Evolutionary conservation across 2,888 invertebrate genomes (phyloP).

Genomic region (Oegoconia quadripuncta): DNA sequence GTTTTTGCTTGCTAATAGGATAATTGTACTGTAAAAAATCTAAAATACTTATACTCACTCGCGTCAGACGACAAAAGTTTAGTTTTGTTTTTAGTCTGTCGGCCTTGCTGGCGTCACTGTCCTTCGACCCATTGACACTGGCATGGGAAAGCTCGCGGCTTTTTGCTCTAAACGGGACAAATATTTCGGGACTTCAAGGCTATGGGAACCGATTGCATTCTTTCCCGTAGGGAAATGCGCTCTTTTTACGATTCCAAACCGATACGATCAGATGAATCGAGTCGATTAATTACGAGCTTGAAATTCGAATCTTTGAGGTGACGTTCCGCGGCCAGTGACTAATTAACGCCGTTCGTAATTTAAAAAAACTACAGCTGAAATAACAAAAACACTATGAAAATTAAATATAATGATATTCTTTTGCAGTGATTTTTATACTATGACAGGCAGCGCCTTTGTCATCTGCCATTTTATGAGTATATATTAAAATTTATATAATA

Average conservation of each 20-base stretch:
- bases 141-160: conserved; percentile 71
- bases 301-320: conserved; percentile 49
- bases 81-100: conserved; percentile 13
- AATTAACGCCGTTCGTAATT: conserved; percentile 43
- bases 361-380: too few relatives aligned
- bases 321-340: conserved; percentile 42
- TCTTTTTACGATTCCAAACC: conserved; percentile 53
- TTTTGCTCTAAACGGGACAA: conserved; percentile 62
- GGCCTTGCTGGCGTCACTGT: conserved; percentile 42
- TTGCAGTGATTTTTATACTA: too few relatives aligned
- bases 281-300: conserved; percentile 60
- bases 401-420: too few relatives aligned
- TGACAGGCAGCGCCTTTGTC: too few relatives aligned
- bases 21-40: conserved; percentile 32
- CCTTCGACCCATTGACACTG: conserved; percentile 47
- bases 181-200: conserved; percentile 61
- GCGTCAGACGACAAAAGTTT: conserved; percentile 20
- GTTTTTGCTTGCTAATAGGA: conserved; percentile 41
- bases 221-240: conserved; percentile 58
- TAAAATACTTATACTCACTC: conserved; percentile 29
- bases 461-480: too few relatives aligned
- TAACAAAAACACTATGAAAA: too few relatives aligned
- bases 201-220: conserved; percentile 76
- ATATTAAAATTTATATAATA: too few relatives aligned
- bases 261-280: conserved; percentile 69